Base-by-base conservation (phyloP, 2,888 invertebrate genomes). In the Acronicta psi region DNA sequence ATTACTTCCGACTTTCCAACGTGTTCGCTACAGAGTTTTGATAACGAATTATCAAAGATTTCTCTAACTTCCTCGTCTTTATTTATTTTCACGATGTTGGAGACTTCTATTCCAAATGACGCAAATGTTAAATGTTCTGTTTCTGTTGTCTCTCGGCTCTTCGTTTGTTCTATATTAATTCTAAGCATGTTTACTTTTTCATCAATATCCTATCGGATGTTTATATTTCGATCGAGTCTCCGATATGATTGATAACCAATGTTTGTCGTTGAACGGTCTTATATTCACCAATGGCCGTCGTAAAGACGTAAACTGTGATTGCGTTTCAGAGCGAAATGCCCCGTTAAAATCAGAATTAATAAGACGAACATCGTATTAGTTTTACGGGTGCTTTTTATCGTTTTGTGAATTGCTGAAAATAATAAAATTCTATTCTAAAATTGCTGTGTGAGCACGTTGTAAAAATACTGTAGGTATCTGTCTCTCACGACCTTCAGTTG, bases 171-270 rank as follows among this genome's bases (percentile, higher is more conserved):
- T 50, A 34, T 55, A 56, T 10, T 20, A 2, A 14, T 45, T 57
- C n/a, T 54, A 16, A 17, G 17, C 20, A 29, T 51, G 14, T 59
- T 57, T 56, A 59, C 50, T 46, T 47, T 47, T 54, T 52, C 34
- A 49, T 51, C 51, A 61, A 62, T 55, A 54, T 66, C 34, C 46
- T 47, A 47, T 67, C 46, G 59, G 55, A 67, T 63, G 53, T 70
- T 70, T 59, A 53, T 47, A 47, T 54, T 55, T 45, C 23, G 55
- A 70, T 66, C 23, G 18, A 37, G 8, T 42, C 42, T 43, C 13
- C 34, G 42, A 53, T 71, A 47, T 40, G 44, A 52, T 69, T 54
- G 49, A 50, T 56, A 45, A 34, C n/a, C 36, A 60, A 47, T 49
- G 23, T 57, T 62, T 40, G 34, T 43, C 38, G 9, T 40, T 29